phyloP scores from a whole-genome alignment of 2,888 invertebrate genomes.

The Geotrupes spiniger region DNA sequence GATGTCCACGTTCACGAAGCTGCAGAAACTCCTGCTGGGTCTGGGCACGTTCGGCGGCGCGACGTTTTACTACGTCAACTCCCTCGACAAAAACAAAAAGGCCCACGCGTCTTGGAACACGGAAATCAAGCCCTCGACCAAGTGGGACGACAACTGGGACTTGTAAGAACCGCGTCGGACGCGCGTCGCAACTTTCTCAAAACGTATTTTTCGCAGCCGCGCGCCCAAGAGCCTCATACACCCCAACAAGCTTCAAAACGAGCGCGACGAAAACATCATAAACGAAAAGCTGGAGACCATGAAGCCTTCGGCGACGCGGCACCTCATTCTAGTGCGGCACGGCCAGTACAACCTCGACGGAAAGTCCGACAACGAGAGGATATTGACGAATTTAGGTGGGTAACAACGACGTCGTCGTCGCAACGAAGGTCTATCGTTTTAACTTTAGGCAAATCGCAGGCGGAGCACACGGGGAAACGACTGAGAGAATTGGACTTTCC shows the following conservation, averaged over 20 bases:
- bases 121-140: conserved; percentile 61
- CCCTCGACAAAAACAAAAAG: conserved; percentile 42
- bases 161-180: conserved; percentile 56
- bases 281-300: conserved; percentile 65
- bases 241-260: conserved; percentile 53
- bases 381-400: conserved; percentile 77
- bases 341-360: conserved; percentile 88
- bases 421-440: not conserved
- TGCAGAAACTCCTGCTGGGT: conserved; percentile 58
- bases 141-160: conserved; percentile 91
- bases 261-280: conserved; percentile 63
- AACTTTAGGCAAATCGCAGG: conserved; percentile 74
- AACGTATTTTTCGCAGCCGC: too few species aligned
- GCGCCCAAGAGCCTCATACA: conserved; percentile 70
- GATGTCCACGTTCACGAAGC: conserved; percentile 59
- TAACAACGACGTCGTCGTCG: not conserved
- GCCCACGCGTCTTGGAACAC: conserved; percentile 70
- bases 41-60: conserved; percentile 67
- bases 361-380: conserved; percentile 66
- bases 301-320: conserved; percentile 65
- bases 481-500: conserved; percentile 74
- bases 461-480: conserved; percentile 78
- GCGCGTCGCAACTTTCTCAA: not conserved
- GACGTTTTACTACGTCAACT: conserved; percentile 48
- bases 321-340: conserved; percentile 88